These are phyloP conservation scores for Stratiomys singularior DNA, from an alignment of 2,888 invertebrate genomes.

Conservation along the genomic window DNA sequence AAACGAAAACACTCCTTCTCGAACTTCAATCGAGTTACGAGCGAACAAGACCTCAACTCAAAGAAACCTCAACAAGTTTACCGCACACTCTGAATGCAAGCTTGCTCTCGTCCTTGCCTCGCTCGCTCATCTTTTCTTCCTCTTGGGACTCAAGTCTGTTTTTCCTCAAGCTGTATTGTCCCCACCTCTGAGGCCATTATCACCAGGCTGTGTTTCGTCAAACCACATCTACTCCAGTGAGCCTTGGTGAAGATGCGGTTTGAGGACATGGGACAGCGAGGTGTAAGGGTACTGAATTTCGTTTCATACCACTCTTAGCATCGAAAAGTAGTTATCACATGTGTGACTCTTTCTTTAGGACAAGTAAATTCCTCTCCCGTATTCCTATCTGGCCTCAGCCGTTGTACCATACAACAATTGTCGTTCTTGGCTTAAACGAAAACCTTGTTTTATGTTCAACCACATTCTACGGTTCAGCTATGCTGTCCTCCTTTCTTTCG, in stretches of 20 bases:
- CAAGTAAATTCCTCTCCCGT: constrained; percentile 18
- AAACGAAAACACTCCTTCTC: neutral
- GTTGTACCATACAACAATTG: constrained; percentile 11
- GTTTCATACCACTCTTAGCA: neutral
- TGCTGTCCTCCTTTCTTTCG: no score
- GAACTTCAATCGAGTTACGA: constrained; percentile 39
- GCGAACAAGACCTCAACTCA: constrained; percentile 28
- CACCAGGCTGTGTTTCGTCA: constrained; percentile 32
- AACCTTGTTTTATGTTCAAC: constrained; percentile 21
- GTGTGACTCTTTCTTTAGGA: constrained; percentile 42
- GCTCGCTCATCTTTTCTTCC: no score
- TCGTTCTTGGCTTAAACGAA: neutral
- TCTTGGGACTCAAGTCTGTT: neutral
- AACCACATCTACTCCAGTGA: constrained; percentile 11
- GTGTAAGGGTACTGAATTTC: neutral
- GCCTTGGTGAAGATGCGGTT: constrained; percentile 20
- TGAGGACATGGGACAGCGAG: neutral
- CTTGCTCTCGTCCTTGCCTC: neutral
- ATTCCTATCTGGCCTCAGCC: neutral
- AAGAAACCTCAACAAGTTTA: constrained; percentile 43
- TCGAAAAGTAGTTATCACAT: constrained; percentile 41
- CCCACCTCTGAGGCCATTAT: constrained; percentile 28
- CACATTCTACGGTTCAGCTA: no score
- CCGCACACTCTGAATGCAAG: neutral
- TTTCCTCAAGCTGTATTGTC: neutral